Base-by-base conservation (phyloP, 2,888 invertebrate species). In the Zhuqinia jingwanae region DNA sequence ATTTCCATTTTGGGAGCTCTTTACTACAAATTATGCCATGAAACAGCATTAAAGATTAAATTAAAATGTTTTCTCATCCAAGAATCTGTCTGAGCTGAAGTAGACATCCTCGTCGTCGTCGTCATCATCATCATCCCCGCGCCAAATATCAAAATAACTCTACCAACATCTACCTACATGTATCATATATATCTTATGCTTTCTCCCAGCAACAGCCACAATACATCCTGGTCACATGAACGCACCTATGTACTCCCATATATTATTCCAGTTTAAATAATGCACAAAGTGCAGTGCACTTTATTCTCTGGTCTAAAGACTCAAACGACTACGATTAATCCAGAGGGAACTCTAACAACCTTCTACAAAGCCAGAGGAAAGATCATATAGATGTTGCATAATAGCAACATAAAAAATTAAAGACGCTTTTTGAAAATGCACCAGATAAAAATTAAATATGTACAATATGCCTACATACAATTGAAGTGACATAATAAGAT, bases 311-410 rank as follows among this genome's bases (percentile, higher is more conserved):
- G 25, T 20, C 6, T 25, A 27, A 3, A n/a, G 27, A 0, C 6
- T 60, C 60, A 60, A 60, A 27, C 60, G 60, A 15, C 60, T 15
- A 27, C 27, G 60, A 60, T 60, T 27, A 60, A 60, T 60, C 60
- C 60, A 60, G 27, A 30, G 60, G 60, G 60, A 60, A 0, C 56
- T 22, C 56, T 11, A 6, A 17, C 3, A 22, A 3, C 6, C 56
- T 1, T 11, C 22, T 10, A 58, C 3, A 3, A 20, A 22, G 15
- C n/a, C n/a, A n/a, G n/a, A n/a, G n/a, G n/a, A n/a, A n/a, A n/a
- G n/a, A n/a, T n/a, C n/a, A n/a, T n/a, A n/a, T 15, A 3, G 1
- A n/a, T 3, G 30, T 60, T 30, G 30, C 60, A 15, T 25, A 60
- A 27, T 60, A 30, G 30, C 60, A 15, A 10, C 27, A 27, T 60